phyloP scores from a whole-genome alignment of 2,888 invertebrate genomes.

The Merodon equestris region DNA sequence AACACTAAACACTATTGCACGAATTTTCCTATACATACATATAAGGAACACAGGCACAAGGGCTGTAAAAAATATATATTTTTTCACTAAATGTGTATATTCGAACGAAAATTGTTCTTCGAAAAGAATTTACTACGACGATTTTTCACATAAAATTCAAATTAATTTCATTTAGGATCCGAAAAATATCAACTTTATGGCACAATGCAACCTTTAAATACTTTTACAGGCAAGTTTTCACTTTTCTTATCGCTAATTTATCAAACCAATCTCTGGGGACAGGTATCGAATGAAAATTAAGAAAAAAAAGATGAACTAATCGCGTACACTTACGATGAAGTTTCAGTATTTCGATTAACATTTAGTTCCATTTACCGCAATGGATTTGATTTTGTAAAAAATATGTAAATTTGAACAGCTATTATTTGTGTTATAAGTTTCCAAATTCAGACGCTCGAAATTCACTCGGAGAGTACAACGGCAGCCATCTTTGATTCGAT shows the following conservation, averaged over 20 bases:
- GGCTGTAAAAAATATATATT: no score
- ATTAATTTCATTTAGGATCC: no score
- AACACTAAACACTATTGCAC: slow-evolving; percentile 47
- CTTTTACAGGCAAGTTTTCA: neutral
- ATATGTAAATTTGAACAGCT: slow-evolving; percentile 53
- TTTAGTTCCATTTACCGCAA: slow-evolving; percentile 62
- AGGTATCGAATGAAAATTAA: slow-evolving; percentile 7
- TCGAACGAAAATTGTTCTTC: no score
- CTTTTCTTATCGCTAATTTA: neutral
- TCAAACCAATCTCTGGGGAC: neutral
- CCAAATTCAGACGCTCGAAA: slow-evolving; percentile 68
- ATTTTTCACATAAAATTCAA: no score
- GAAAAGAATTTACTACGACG: no score
- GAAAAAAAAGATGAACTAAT: slow-evolving; percentile 12
- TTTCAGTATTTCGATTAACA: slow-evolving; percentile 37
- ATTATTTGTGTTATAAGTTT: slow-evolving; percentile 61
- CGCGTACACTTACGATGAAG: slow-evolving; percentile 49
- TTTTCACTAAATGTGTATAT: no score
- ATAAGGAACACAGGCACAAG: slow-evolving; percentile 31
- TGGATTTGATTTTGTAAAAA: slow-evolving; percentile 58
- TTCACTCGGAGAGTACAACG: slow-evolving; percentile 64
- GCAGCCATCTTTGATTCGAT: slow-evolving; percentile 67
- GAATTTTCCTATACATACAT: slow-evolving; percentile 19
- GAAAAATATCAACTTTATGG: no score
- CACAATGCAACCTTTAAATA: no score